Percentiles rank a stretch among this genome's conserved stretches.
These are phyloP conservation scores for Gobius niger DNA, from an alignment of 2,113 vertebrate species.

Conservation along the genomic window DNA sequence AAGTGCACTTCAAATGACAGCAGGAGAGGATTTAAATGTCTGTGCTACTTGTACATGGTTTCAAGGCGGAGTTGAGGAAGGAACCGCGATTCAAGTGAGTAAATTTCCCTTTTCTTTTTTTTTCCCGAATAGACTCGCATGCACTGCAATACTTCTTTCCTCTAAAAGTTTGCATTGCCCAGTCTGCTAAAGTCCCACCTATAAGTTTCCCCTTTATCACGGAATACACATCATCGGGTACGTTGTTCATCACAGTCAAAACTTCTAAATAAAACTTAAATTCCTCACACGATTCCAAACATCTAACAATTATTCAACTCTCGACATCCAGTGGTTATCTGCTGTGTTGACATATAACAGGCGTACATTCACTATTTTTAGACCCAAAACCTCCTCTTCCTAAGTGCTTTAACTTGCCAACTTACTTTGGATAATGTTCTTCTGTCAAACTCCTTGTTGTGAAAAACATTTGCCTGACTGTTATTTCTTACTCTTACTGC, in stretches of 20 bases:
- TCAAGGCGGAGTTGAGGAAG: constrained; percentile 33
- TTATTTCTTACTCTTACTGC: too few species aligned
- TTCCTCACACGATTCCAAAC: not conserved
- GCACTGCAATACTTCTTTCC: not conserved
- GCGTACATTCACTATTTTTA: not conserved
- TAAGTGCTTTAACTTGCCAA: not conserved
- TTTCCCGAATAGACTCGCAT: not conserved
- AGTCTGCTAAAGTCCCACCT: not conserved
- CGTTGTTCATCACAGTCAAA: not conserved
- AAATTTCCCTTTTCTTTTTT: not conserved
- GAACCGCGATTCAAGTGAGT: constrained; percentile 19
- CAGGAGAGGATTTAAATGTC: constrained; percentile 75
- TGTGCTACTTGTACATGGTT: constrained; percentile 49
- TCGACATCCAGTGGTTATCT: not conserved
- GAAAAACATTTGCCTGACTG: too few species aligned
- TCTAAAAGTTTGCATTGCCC: not conserved
- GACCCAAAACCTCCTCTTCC: not conserved
- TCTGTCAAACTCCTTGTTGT: too few species aligned
- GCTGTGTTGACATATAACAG: not conserved
- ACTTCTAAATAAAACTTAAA: not conserved
- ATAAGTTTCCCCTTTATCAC: not conserved
- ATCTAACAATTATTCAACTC: not conserved
- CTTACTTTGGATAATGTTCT: too few species aligned
- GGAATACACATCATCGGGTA: not conserved
- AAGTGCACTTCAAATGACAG: constrained; percentile 80